Conservation (phyloP, 2,888 invertebrate species). For the Cheilosia soror region DNA sequence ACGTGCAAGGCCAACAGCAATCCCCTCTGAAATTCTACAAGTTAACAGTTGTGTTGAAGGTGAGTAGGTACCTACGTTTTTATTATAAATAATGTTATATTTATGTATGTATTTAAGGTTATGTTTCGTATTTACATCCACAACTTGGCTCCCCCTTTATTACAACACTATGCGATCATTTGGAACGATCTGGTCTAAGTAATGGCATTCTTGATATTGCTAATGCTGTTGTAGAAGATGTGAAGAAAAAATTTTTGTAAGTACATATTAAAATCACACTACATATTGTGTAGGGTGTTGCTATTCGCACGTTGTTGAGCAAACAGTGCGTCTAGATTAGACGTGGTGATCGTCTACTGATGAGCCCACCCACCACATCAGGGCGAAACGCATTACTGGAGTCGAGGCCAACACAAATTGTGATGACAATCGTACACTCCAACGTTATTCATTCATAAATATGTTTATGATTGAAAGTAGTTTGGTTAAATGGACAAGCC, state of each 20-base stretch:
- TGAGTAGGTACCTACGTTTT: background rate
- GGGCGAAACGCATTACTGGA: too few relatives aligned
- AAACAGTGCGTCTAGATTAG: too few relatives aligned
- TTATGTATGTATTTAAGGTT: slow-evolving; percentile 27
- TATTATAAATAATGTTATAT: background rate
- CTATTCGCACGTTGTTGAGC: too few relatives aligned
- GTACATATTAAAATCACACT: background rate
- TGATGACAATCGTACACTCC: too few relatives aligned
- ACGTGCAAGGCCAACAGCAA: slow-evolving; percentile 12
- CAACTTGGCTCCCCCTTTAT: slow-evolving; percentile 43
- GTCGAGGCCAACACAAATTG: too few relatives aligned
- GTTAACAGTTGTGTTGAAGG: slow-evolving; percentile 56
- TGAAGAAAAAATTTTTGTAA: slow-evolving; percentile 19
- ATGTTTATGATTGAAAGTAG: too few relatives aligned
- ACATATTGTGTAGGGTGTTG: too few relatives aligned
- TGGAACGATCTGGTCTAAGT: slow-evolving; percentile 24
- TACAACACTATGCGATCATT: slow-evolving; percentile 38
- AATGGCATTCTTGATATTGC: slow-evolving; percentile 46
- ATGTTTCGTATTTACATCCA: slow-evolving; percentile 41
- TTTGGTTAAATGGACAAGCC: too few relatives aligned
- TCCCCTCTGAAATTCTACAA: slow-evolving; percentile 53
- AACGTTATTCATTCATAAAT: too few relatives aligned
- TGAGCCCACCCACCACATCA: too few relatives aligned
- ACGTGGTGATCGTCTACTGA: too few relatives aligned
- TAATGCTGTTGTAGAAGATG: slow-evolving; percentile 35